phyloP scores from a whole-genome alignment of 2,797 vertebrate species.

The Zenarchopterus dispar region DNA sequence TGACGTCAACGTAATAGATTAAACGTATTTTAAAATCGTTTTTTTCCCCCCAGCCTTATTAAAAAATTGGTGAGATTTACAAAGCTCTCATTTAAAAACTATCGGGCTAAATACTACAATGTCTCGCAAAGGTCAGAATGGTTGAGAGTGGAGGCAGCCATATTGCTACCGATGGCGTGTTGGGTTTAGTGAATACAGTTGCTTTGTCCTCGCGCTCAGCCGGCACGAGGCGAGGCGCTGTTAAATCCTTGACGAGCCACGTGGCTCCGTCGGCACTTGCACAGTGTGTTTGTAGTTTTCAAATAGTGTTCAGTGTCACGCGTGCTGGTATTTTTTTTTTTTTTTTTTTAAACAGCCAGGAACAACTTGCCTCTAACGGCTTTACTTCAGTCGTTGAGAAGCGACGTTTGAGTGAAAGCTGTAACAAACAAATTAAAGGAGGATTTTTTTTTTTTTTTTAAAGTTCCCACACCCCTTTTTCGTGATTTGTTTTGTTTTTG shows the following conservation, averaged over 20 bases:
- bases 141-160: constrained; percentile 85
- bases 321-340: background rate
- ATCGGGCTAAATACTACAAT: constrained; percentile 39
- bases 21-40: accelerated
- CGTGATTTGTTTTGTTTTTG: too few relatives aligned
- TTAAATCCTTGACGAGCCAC: background rate
- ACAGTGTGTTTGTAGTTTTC: background rate
- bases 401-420: too few relatives aligned
- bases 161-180: constrained; percentile 71
- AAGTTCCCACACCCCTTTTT: too few relatives aligned
- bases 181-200: constrained; percentile 36
- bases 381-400: too few relatives aligned
- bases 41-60: too few relatives aligned
- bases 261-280: background rate
- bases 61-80: accelerated
- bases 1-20: background rate
- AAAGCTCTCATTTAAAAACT: accelerated
- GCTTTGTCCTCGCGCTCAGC: constrained; percentile 61
- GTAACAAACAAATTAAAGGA: too few relatives aligned
- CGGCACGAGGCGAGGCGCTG: constrained; percentile 9
- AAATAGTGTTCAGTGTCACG: background rate
- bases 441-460: too few relatives aligned
- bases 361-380: too few relatives aligned
- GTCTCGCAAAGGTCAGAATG: constrained; percentile 86
- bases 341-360: too few relatives aligned